phyloP scores from a whole-genome alignment of 2,797 vertebrate genomes.

The Hemitrygon akajei region DNA sequence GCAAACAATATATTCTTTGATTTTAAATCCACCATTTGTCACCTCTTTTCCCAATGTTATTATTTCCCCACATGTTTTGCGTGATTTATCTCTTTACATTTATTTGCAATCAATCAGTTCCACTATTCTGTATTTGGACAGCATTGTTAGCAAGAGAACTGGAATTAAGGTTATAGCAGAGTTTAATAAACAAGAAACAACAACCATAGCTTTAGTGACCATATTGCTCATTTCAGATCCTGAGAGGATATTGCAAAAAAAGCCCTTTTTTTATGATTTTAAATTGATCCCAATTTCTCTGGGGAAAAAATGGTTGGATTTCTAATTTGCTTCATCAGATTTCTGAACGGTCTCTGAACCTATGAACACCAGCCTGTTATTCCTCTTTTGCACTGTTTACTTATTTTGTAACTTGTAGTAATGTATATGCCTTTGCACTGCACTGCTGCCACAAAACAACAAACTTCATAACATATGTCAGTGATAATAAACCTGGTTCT shows the following conservation, averaged over 20 bases:
- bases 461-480: no score
- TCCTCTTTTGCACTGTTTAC: no score
- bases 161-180: no score
- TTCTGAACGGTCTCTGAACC: no score
- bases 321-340: neutral
- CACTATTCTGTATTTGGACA: neutral
- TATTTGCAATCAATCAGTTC: neutral
- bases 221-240: no score
- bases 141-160: neutral
- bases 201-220: no score
- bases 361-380: no score
- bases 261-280: neutral
- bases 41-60: neutral
- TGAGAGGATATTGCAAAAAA: neutral
- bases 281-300: neutral
- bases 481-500: no score
- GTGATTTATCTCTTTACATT: neutral
- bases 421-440: no score
- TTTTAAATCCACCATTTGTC: neutral
- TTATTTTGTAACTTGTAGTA: no score
- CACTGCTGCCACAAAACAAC: no score
- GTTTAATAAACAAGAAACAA: no score
- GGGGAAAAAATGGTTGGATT: neutral
- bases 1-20: neutral
- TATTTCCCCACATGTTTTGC: neutral